Percentiles rank a stretch among this genome's conserved stretches.
These are phyloP conservation scores for Chaetops frenatus DNA, from an alignment of 2,113 vertebrate species.

Conservation along the genomic window DNA sequence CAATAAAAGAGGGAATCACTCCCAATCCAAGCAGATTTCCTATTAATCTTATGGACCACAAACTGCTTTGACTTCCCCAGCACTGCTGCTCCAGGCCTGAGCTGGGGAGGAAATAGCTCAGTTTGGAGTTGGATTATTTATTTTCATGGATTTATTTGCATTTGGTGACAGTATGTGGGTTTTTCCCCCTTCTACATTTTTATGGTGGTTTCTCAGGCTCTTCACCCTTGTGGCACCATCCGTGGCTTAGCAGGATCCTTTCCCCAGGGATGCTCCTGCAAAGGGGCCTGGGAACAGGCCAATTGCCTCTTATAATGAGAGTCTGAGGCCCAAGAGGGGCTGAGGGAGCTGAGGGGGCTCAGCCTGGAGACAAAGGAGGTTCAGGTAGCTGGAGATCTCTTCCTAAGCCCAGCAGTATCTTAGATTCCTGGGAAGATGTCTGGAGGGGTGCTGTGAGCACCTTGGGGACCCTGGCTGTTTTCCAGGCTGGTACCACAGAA, in stretches of 20 bases:
- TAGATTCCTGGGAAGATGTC: not conserved
- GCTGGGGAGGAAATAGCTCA: not conserved
- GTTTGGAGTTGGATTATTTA: not conserved
- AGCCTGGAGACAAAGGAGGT: not conserved
- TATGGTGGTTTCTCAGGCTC: not conserved
- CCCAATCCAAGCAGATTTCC: constrained; percentile 27
- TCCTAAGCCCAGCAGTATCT: not conserved
- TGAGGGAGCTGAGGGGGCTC: not conserved
- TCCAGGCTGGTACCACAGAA: not conserved
- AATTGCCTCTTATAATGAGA: not conserved
- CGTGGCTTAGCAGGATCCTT: not conserved
- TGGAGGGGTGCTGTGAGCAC: not conserved
- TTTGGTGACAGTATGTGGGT: not conserved
- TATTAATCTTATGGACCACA: not conserved
- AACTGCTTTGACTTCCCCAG: not conserved
- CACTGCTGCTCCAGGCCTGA: not conserved
- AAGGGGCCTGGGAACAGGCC: not conserved
- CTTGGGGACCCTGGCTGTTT: accelerated
- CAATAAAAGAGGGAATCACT: constrained; percentile 32
- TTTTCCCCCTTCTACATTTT: not conserved
- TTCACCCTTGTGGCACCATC: not conserved
- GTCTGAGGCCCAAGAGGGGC: not conserved
- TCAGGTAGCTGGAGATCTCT: not conserved
- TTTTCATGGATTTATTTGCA: not conserved
- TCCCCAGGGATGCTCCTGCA: not conserved